Conservation (phyloP, 2,888 invertebrate genomes). For the Molanna angustata region DNA sequence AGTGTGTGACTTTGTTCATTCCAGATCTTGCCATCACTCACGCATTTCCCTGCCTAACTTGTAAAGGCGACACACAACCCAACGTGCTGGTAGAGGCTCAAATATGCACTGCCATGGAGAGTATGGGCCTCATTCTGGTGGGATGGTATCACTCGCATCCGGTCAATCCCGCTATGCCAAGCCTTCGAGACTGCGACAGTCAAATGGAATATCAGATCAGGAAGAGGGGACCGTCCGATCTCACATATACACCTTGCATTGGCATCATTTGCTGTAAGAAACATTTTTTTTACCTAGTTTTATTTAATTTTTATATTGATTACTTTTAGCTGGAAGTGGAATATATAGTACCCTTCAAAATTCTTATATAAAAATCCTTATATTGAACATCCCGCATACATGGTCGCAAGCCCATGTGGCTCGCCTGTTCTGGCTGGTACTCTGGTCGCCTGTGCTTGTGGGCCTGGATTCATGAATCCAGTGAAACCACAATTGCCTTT, state of each 20-base stretch:
- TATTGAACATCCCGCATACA: no score
- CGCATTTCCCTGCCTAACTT: slow-evolving; percentile 84
- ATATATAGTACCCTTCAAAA: no score
- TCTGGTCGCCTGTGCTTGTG: no score
- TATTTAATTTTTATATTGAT: no score
- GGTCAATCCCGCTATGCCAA: slow-evolving; percentile 82
- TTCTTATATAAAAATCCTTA: no score
- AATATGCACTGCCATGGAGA: slow-evolving; percentile 81
- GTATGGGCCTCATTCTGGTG: slow-evolving; percentile 75
- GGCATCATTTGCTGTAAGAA: slow-evolving; percentile 91
- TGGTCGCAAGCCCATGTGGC: no score
- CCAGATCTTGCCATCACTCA: slow-evolving; percentile 82
- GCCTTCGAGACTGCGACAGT: slow-evolving; percentile 82
- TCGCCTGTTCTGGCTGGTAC: no score
- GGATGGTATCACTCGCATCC: slow-evolving; percentile 98
- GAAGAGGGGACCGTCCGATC: slow-evolving; percentile 88
- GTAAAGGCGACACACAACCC: slow-evolving; percentile 74
- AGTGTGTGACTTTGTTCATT: slow-evolving; percentile 37
- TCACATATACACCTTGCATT: slow-evolving; percentile 90
- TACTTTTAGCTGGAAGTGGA: no score
- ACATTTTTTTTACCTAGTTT: not conserved
- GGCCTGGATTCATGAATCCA: no score
- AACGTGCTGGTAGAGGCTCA: slow-evolving; percentile 75
- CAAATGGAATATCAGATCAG: slow-evolving; percentile 94
- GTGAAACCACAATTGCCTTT: no score